These are phyloP conservation scores for Polyergus mexicanus DNA, from an alignment of 1,140 invertebrate species.

Conservation along the genomic window DNA sequence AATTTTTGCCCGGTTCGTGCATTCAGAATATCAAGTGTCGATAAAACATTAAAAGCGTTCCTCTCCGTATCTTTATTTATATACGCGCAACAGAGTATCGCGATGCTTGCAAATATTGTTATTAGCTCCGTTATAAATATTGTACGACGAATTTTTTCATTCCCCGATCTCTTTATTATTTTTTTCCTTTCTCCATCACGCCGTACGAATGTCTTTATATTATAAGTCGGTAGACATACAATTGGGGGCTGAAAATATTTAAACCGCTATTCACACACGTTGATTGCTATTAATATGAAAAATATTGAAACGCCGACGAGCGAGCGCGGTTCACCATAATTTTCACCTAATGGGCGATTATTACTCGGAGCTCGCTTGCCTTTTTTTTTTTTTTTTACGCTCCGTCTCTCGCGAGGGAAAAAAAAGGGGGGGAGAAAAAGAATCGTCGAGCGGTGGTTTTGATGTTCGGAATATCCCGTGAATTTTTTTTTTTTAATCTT, in stretches of 20 bases:
- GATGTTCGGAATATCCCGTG: slow-evolving; percentile 18
- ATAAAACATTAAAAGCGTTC: slow-evolving; percentile 39
- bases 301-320: background rate
- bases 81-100: background rate
- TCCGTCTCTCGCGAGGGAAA: background rate
- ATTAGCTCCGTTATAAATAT: slow-evolving; percentile 6
- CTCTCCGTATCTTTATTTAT: slow-evolving; percentile 13
- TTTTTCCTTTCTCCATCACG: background rate
- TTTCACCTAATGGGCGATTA: slow-evolving; percentile 21
- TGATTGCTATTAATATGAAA: slow-evolving; percentile 6
- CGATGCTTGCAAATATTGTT: slow-evolving; percentile 14
- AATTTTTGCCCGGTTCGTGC: slow-evolving; percentile 41
- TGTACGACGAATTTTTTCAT: slow-evolving; percentile 32
- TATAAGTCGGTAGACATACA: slow-evolving; percentile 15
- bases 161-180: background rate
- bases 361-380: background rate
- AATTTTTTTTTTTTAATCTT: slow-evolving; percentile 65
- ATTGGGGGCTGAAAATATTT: background rate
- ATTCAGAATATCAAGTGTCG: slow-evolving; percentile 48
- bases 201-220: background rate
- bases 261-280: background rate
- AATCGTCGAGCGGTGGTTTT: background rate
- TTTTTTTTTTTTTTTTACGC: too few species aligned
- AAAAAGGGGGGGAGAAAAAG: too few species aligned
- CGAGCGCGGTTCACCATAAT: background rate